Percentiles rank a stretch among this genome's conserved stretches.
Conservation (phyloP, 92 coral and sea anemone genomes). For the Parazoanthus darwini region DNA sequence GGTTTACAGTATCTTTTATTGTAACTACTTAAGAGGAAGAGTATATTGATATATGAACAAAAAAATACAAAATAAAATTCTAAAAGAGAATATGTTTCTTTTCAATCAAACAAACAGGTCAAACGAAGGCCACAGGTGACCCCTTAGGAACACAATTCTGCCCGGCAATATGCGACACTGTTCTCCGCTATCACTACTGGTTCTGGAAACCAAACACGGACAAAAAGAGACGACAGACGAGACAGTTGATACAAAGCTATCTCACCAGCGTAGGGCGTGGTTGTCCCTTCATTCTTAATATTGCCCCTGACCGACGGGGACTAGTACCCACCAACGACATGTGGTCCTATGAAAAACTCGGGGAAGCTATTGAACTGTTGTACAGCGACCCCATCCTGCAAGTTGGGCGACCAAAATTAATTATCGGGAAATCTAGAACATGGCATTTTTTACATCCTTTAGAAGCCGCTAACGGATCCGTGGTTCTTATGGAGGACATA, state of each 20-base stretch:
- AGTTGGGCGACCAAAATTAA: conserved; percentile 43
- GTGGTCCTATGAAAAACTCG: conserved; percentile 58
- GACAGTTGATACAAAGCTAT: conserved; percentile 59
- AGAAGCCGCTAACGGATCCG: conserved; percentile 54
- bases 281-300: conserved; percentile 69
- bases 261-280: conserved; percentile 84
- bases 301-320: conserved; percentile 77
- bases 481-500: conserved; percentile 77
- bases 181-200: conserved; percentile 74
- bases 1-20: too few relatives aligned
- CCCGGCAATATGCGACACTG: conserved; percentile 76
- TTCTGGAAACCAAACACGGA: conserved; percentile 75
- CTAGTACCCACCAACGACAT: conserved; percentile 67
- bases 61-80: neutral
- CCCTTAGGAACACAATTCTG: conserved; percentile 69
- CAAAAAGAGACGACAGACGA: conserved; percentile 43
- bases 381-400: conserved; percentile 58
- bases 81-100: neutral
- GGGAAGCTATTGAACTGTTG: conserved; percentile 62
- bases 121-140: neutral
- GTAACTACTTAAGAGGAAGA: too few relatives aligned
- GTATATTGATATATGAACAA: too few relatives aligned
- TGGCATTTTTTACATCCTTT: conserved; percentile 43
- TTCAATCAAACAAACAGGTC: neutral
- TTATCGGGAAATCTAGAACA: conserved; percentile 33